Percentiles rank a stretch among this genome's conserved stretches.
Conservation (phyloP, 2,113 vertebrate genomes). For the Ramphastos sulfuratus region DNA sequence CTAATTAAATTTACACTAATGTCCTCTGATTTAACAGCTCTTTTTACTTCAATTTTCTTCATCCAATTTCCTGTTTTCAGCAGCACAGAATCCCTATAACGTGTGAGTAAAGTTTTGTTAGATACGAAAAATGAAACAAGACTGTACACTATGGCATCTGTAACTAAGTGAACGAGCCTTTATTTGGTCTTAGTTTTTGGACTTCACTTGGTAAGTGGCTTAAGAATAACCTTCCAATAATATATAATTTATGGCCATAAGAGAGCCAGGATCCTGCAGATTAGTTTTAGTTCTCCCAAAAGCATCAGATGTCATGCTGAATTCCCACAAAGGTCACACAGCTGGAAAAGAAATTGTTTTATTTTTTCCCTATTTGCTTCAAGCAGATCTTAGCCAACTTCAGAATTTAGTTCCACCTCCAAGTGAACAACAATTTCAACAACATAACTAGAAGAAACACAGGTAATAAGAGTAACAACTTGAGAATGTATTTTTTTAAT, state of each 20-base stretch:
- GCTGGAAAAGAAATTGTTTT: not conserved
- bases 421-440: not conserved
- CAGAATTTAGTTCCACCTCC: not conserved
- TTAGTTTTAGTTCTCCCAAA: not conserved
- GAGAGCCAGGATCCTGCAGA: not conserved
- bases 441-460: not conserved
- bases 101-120: not conserved
- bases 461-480: not conserved
- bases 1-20: conserved; percentile 92
- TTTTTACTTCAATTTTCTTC: conserved; percentile 89
- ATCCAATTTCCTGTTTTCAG: conserved; percentile 88
- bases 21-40: conserved; percentile 82
- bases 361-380: not conserved
- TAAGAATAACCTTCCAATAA: not conserved
- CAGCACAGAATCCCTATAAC: conserved; percentile 84
- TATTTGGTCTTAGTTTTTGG: not conserved
- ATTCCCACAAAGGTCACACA: not conserved
- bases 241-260: not conserved
- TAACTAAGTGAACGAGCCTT: not conserved
- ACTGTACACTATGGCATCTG: not conserved
- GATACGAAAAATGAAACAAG: not conserved
- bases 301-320: not conserved
- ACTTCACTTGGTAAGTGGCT: not conserved
- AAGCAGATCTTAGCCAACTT: not conserved
- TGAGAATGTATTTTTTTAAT: not conserved